Base-by-base conservation (phyloP, 2,888 invertebrate species). In the Autographa gamma region DNA sequence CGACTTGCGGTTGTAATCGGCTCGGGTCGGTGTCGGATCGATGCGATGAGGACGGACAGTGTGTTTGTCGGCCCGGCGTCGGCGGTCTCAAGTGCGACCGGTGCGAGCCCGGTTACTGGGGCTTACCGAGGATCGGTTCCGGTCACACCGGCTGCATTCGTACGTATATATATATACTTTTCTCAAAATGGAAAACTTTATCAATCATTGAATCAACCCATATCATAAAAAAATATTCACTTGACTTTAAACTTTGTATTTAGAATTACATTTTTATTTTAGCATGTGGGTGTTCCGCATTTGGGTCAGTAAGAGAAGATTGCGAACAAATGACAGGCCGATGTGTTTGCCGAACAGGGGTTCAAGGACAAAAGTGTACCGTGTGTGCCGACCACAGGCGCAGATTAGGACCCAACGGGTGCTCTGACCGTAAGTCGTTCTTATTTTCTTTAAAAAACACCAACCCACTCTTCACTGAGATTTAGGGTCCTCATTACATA, bases 271-370 rank as follows among this genome's bases (percentile, higher is more conserved):
- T 41, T 66, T 31, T 78, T 77, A 52, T 83, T 86, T 71, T 93
- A 98, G 99, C 98, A 13, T 99, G 99, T 90, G 98, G 97, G 13
- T 99, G 99, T 91, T 98, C 98, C 61, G 96, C 97, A 16, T 98
- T 98, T 86, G 99, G 99, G 5, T 98, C 98, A 0, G 97, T 97
- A 1, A 96, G 99, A 71, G 98, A 98, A 86, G 99, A 99, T 91
- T 99, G 99, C 91, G 98, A 98, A 86, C 99, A 99, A 94, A 98
- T 98, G 97, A 98, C 98, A 0, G 99, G 99, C 11, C 96, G 98
- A 60, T 99, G 99, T 89, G 98, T 98, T 56, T 99, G 99, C 92
- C 97, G 97, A 82, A 96, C 97, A 7, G 97, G 97, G 13, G 98
- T 98, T 34, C 97, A 97, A 83, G 98, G 99, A 16, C 97, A 98